phyloP scores from a whole-genome alignment of 2,888 invertebrate species.

The Ennomos quercinarius region DNA sequence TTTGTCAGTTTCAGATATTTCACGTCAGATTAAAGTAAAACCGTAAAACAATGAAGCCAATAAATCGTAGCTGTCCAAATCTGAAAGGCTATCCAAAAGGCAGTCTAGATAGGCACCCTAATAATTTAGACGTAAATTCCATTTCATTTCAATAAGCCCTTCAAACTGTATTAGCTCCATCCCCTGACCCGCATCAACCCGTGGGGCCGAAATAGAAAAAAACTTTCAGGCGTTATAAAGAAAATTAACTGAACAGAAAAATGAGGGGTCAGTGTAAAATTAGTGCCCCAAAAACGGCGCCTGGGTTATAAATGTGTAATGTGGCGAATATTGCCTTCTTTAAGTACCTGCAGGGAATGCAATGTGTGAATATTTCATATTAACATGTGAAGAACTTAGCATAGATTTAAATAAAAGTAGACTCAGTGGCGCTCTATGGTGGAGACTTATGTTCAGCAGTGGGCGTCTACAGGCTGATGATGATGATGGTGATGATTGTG shows the following conservation, averaged over 20 bases:
- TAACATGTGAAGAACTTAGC: constrained; percentile 2
- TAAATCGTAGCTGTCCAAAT: not conserved
- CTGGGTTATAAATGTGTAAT: constrained; percentile 30
- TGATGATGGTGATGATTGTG: too few species aligned
- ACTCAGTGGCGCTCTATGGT: too few species aligned
- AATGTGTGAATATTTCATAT: constrained; percentile 3
- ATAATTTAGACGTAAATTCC: constrained; percentile 20
- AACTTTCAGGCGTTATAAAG: constrained; percentile 19
- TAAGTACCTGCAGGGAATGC: constrained; percentile 5
- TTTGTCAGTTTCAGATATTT: too few species aligned
- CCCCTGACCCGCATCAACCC: constrained; percentile 16
- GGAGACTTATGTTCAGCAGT: too few species aligned
- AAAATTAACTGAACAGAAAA: constrained; percentile 36
- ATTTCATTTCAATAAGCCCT: constrained; percentile 23
- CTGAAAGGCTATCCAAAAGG: constrained; percentile 11
- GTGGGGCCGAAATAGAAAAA: constrained; percentile 24
- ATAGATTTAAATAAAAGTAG: not conserved
- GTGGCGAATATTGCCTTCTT: constrained; percentile 29
- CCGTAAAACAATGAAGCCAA: too few species aligned
- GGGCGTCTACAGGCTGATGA: too few species aligned
- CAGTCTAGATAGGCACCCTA: constrained; percentile 17
- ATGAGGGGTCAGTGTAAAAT: constrained; percentile 28
- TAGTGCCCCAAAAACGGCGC: constrained; percentile 27
- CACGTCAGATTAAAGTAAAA: too few species aligned
- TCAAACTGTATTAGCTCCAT: constrained; percentile 18